A percentile compares a stretch with the other conserved stretches of the same genome.
Evolutionary conservation across 2,797 vertebrate species (phyloP).

Genomic region (Melanotaenia boesemani): DNA sequence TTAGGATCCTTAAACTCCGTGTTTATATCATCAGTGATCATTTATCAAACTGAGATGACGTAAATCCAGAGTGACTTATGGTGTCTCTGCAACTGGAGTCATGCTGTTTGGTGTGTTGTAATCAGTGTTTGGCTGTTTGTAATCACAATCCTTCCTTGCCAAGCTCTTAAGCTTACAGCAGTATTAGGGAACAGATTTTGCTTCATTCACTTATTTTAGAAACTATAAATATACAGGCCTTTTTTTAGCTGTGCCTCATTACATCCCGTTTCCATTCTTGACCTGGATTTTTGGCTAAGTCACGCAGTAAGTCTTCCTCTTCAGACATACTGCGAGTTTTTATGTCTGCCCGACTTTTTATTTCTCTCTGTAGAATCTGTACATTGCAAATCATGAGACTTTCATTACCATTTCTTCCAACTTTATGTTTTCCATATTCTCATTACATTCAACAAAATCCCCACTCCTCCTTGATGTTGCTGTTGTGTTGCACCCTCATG

Average conservation of each 20-base stretch:
- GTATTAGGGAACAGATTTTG: conserved; percentile 59
- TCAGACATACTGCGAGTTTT: background rate
- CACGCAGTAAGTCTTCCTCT: conserved; percentile 24
- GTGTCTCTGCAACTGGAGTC: conserved; percentile 54
- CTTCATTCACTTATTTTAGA: conserved; percentile 65
- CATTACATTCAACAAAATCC: conserved; percentile 23
- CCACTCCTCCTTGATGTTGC: conserved; percentile 4
- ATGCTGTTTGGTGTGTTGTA: conserved; percentile 49
- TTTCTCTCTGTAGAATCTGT: conserved; percentile 30
- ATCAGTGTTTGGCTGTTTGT: conserved; percentile 73
- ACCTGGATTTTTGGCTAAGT: conserved; percentile 46
- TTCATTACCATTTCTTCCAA: background rate
- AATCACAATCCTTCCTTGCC: conserved; percentile 61
- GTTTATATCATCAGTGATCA: conserved; percentile 50
- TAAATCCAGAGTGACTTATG: conserved; percentile 40
- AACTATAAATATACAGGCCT: conserved; percentile 62
- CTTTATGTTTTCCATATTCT: conserved; percentile 24
- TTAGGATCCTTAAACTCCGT: conserved; percentile 21
- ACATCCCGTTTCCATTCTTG: conserved; percentile 5
- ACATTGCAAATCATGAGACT: conserved; percentile 27
- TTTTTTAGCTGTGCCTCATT: conserved; percentile 38
- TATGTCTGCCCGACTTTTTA: conserved; percentile 4
- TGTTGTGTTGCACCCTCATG: conserved; percentile 20
- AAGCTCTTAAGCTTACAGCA: conserved; percentile 62
- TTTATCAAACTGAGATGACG: conserved; percentile 48